Base-by-base conservation (phyloP, 2,113 vertebrate genomes). In the Gnathonemus longibarbis region DNA sequence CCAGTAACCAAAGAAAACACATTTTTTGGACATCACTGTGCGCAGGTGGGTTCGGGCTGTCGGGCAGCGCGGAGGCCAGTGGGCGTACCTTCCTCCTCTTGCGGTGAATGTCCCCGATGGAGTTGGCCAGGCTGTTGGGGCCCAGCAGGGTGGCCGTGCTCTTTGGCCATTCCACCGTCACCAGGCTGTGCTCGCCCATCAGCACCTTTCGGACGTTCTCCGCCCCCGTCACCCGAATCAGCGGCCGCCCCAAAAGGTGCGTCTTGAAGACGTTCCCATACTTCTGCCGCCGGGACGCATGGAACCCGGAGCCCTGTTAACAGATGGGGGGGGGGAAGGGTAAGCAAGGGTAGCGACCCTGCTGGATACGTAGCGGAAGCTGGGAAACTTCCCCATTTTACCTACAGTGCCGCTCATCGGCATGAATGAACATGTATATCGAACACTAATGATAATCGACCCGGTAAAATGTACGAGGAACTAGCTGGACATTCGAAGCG, bases 261-360 rank as follows among this genome's bases (percentile, higher is more conserved):
- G 98, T 99, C 96, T 99, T 99, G 93, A 99, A 99, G 39, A 99
- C 98, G 88, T 98, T 98, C 31, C 98, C 98, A 86, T 98, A 99
- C 87, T 97, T 97, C 94, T 98, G 96, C 85, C 96, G 91, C 87
- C 96, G 93, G 0, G 96, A 97, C 0, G 96, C 95, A 3, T 98
- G 96, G 93, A 97, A 97, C 85, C 95, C 94, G 0, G 97, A 97
- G 2, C 97, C 97, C 97, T 97, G 86, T 5, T 80, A 1, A n/a
- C 58, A 27, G n/a, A 74, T 24, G 50, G 50, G 10, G 11, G 46
- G 19, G 9, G 46, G 84, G 56, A 87, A 35, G n/a, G 49, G 27
- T 87, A 52, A 88, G 21, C 9, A 21, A 80, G 74, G 15, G 74
- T 42, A 42, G 10, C 70, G 6, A 17, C 31, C 70, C 31, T 19